These are phyloP conservation scores for Molorchus minor DNA, from an alignment of 2,888 invertebrate genomes.

Conservation along the genomic window DNA sequence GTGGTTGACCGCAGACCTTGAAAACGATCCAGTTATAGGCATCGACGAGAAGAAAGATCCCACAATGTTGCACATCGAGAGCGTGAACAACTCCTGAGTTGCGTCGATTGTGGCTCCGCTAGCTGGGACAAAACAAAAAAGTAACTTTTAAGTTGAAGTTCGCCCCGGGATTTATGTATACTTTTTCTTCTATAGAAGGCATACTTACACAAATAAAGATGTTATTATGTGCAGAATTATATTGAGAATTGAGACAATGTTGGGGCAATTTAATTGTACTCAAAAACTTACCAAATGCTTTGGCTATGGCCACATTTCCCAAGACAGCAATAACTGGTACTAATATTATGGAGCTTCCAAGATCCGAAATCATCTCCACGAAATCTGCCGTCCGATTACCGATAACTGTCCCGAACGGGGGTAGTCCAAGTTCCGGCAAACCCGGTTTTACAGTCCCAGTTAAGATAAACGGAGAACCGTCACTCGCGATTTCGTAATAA, in stretches of 20 bases:
- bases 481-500: slow-evolving; percentile 64
- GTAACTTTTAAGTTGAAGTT: neutral
- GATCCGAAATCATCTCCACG: slow-evolving; percentile 76
- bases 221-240: too few relatives aligned
- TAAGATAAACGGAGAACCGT: slow-evolving; percentile 73
- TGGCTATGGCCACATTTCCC: slow-evolving; percentile 95
- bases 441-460: slow-evolving; percentile 81
- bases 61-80: slow-evolving; percentile 84
- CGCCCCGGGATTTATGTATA: neutral
- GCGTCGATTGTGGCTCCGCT: slow-evolving; percentile 85
- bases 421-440: slow-evolving; percentile 73
- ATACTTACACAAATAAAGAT: too few relatives aligned
- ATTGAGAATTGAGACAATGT: too few relatives aligned
- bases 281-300: slow-evolving; percentile 82
- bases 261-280: neutral
- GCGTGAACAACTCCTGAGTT: slow-evolving; percentile 88
- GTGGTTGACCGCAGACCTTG: slow-evolving; percentile 91
- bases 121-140: slow-evolving; percentile 63
- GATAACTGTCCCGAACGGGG: slow-evolving; percentile 75
- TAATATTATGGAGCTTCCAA: slow-evolving; percentile 86
- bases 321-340: slow-evolving; percentile 91
- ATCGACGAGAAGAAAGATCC: slow-evolving; percentile 91
- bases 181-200: neutral
- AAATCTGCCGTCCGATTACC: slow-evolving; percentile 70
- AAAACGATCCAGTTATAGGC: slow-evolving; percentile 91